Conservation (phyloP, 92 coral and sea anemone genomes). For the Isaurus tuberculatus region DNA sequence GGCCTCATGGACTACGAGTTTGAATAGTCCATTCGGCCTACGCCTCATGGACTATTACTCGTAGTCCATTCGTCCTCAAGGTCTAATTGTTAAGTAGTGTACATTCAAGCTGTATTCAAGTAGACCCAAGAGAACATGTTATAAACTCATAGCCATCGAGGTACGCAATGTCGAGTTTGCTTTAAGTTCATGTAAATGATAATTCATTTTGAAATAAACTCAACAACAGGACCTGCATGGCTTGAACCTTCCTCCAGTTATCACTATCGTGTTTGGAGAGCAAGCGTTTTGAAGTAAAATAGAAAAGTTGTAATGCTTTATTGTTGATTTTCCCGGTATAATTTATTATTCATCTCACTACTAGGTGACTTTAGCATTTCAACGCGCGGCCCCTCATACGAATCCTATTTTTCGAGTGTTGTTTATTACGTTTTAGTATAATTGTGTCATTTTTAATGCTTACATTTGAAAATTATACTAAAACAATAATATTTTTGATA, state of each 20-base stretch:
- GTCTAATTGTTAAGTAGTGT: no score
- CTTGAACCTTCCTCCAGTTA: slow-evolving; percentile 3
- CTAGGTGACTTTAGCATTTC: not conserved
- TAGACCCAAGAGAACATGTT: not conserved
- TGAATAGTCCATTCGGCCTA: no score
- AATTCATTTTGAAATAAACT: not conserved
- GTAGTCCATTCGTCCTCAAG: no score
- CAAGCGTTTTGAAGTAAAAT: slow-evolving; percentile 11
- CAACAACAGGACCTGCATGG: not conserved
- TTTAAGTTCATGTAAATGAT: not conserved
- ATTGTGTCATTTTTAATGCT: not conserved
- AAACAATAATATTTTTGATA: not conserved
- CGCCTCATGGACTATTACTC: no score
- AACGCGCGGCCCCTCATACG: not conserved
- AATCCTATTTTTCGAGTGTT: not conserved
- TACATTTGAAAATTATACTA: not conserved
- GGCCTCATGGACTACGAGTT: no score
- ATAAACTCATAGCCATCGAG: slow-evolving; percentile 9
- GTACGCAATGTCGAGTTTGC: not conserved
- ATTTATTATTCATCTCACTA: slow-evolving; percentile 1
- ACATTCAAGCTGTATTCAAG: no score
- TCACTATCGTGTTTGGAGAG: slow-evolving; percentile 2
- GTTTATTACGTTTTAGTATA: not conserved
- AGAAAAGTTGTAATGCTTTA: slow-evolving; percentile 1
- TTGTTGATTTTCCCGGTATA: not conserved